Evolutionary conservation across 2,888 invertebrate genomes (phyloP), one percentile per base, ranked within the genome.

Genomic region (Elmis aenea): DNA sequence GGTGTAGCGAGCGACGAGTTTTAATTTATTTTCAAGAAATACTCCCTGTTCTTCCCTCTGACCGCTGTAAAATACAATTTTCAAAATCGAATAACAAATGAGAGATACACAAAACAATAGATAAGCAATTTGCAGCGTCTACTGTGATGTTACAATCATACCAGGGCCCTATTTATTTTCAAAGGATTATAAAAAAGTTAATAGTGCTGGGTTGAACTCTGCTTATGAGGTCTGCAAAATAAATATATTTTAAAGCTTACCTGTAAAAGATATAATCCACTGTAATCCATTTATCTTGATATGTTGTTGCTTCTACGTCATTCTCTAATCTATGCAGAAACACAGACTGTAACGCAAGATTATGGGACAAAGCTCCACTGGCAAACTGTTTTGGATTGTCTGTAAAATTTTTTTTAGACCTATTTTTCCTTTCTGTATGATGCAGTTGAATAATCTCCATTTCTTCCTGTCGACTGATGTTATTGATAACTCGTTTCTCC

Each of bases 201-300:
- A n/a, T n/a, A n/a, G n/a, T n/a, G n/a, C n/a, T n/a, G n/a, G n/a
- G 5, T 15, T 11, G 2, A 30, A n/a, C 21, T n/a, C n/a, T n/a
- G n/a, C n/a, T n/a, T n/a, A n/a, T n/a, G n/a, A n/a, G n/a, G n/a
- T n/a, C n/a, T n/a, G n/a, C n/a, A n/a, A n/a, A n/a, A n/a, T n/a
- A n/a, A n/a, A n/a, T n/a, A n/a, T n/a, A n/a, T n/a, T n/a, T n/a
- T n/a, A n/a, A n/a, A n/a, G n/a, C 18, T 39, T 67, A 81, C 77
- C 80, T 81, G 51, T 85, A 91, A 64, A 93, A 91, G 42, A 96
- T 91, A 60, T 93, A 94, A 68, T 96, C 95, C 0, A 95, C 93
- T 0, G 81, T 85, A 32, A 81, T 67, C 85, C 87, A 87, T 26
- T 68, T 60, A 29, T 78, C 69, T 55, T 93, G 93, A 61, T 73